Evolutionary conservation across 2,797 vertebrate genomes (phyloP).

Genomic region (Rhincodon typus): DNA sequence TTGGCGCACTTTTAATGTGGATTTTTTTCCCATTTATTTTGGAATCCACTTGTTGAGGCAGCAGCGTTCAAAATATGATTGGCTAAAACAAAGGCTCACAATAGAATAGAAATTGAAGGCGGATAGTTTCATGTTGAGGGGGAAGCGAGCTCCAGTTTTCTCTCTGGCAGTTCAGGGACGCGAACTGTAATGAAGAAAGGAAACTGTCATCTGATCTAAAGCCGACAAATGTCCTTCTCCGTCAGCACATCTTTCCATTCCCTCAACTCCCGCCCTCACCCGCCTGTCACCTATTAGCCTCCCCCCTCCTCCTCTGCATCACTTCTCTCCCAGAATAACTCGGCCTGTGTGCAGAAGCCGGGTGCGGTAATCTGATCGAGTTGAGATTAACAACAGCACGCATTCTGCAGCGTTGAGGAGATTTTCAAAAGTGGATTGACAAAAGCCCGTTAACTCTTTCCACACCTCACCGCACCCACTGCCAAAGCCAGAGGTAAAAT

Average conservation of each 20-base stretch:
- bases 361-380: neutral
- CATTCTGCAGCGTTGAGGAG: neutral
- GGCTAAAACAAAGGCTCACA: neutral
- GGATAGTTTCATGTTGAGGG: neutral
- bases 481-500: neutral
- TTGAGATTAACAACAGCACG: neutral
- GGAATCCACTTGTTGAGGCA: neutral
- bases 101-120: too few relatives aligned
- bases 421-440: neutral
- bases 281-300: neutral
- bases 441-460: neutral
- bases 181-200: neutral
- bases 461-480: neutral
- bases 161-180: neutral
- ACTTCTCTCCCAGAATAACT: neutral
- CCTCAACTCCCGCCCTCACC: neutral
- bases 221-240: neutral
- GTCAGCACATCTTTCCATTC: neutral
- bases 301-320: neutral
- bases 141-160: neutral
- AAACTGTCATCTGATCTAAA: constrained; percentile 15
- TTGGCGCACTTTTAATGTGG: neutral
- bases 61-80: neutral
- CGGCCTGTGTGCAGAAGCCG: neutral
- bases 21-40: neutral